phyloP scores from a whole-genome alignment of 2,797 vertebrate genomes.

The Leptoclinus maculatus region DNA sequence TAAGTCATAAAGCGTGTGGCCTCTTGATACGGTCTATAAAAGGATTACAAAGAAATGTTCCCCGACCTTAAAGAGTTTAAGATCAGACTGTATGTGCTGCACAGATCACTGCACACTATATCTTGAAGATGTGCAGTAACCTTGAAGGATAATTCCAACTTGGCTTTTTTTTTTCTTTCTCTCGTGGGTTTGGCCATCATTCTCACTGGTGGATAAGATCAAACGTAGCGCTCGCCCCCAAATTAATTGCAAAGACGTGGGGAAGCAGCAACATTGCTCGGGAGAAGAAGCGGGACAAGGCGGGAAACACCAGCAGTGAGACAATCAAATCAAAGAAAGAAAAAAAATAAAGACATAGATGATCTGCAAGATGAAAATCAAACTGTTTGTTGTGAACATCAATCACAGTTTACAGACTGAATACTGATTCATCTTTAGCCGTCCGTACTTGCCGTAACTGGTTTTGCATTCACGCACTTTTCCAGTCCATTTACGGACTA shows the following conservation, averaged over 20 bases:
- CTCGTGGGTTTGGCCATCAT: background rate
- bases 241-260: background rate
- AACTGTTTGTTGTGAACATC: background rate
- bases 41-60: conserved; percentile 5
- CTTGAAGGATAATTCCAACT: background rate
- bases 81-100: background rate
- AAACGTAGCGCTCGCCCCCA: background rate
- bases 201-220: background rate
- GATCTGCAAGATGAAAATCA: background rate
- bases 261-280: background rate
- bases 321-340: background rate
- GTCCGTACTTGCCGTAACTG: background rate
- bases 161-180: background rate
- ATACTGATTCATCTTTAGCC: background rate
- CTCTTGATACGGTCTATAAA: background rate
- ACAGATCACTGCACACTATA: background rate
- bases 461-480: background rate
- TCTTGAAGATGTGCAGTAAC: background rate
- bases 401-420: background rate
- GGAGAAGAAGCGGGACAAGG: background rate
- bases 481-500: background rate
- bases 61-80: background rate
- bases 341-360: background rate
- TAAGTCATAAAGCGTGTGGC: background rate
- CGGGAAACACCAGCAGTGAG: background rate